Conservation (phyloP, 2,888 invertebrate genomes). For the Ellobium chinense region DNA sequence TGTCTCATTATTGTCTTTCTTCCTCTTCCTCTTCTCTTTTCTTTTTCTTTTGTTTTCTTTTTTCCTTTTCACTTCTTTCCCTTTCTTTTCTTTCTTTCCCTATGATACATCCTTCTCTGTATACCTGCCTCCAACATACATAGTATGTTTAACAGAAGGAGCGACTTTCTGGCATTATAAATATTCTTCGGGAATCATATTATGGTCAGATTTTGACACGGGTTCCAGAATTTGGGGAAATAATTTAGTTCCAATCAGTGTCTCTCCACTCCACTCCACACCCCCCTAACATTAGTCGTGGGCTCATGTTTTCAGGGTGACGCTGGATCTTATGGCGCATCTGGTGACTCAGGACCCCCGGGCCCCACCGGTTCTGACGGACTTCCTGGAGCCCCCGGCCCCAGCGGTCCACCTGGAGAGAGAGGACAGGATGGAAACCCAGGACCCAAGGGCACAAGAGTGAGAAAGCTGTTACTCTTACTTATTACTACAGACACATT, state of each 20-base stretch:
- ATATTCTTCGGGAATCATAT: no score
- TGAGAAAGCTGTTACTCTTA: no score
- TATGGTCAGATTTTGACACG: no score
- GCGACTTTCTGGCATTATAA: no score
- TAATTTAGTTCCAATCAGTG: no score
- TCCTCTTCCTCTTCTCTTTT: neutral
- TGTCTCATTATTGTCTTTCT: neutral
- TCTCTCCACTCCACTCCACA: no score
- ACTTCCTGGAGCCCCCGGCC: constrained; percentile 55
- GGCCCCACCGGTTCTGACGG: constrained; percentile 63
- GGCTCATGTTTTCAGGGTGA: constrained; percentile 59
- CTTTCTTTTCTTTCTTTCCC: neutral
- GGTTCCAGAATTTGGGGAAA: no score
- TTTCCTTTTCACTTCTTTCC: neutral
- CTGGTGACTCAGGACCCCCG: constrained; percentile 60
- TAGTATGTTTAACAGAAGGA: no score
- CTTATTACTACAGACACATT: no score
- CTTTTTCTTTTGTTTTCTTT: neutral
- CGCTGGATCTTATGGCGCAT: constrained; percentile 60
- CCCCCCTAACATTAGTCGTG: neutral
- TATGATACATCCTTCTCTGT: no score
- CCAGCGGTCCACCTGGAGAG: constrained; percentile 53
- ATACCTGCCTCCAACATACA: no score
- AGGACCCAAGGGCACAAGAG: constrained; percentile 65
- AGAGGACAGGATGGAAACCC: constrained; percentile 62